Conservation (phyloP, 2,888 invertebrate genomes). For the Archips xylosteana region DNA sequence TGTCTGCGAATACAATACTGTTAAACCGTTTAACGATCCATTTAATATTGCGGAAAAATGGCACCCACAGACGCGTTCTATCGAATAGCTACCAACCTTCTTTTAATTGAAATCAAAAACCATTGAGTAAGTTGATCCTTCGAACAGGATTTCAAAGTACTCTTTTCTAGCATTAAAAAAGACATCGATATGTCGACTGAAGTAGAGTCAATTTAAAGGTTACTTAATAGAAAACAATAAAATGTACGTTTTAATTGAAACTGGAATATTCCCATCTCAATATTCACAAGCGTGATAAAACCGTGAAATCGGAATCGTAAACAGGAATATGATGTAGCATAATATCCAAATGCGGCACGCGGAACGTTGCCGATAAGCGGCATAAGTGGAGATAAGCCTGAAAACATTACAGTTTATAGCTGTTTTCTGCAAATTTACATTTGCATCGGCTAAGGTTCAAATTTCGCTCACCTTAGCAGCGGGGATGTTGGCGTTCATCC, state of each 20-base stretch:
- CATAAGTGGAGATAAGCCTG: slow-evolving; percentile 60
- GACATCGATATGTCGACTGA: neutral
- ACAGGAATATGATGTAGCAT: slow-evolving; percentile 54
- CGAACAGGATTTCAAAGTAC: neutral
- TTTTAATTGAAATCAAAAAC: neutral
- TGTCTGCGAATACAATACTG: slow-evolving; percentile 37
- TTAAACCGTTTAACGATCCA: slow-evolving; percentile 21
- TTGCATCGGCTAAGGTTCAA: slow-evolving; percentile 54
- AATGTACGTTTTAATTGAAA: neutral
- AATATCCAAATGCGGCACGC: slow-evolving; percentile 57
- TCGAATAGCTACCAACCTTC: neutral
- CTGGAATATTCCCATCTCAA: slow-evolving; percentile 1
- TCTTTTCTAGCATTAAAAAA: neutral
- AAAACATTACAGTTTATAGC: slow-evolving; percentile 50
- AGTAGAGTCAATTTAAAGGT: neutral
- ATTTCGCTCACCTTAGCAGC: slow-evolving; percentile 78
- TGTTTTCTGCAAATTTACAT: slow-evolving; percentile 51
- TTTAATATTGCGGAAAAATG: slow-evolving; percentile 1
- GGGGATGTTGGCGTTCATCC: slow-evolving; percentile 83
- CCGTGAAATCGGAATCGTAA: slow-evolving; percentile 48
- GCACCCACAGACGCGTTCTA: neutral
- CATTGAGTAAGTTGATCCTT: neutral
- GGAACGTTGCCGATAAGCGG: slow-evolving; percentile 64
- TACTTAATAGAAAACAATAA: neutral
- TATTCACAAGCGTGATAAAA: slow-evolving; percentile 51